Base-by-base conservation (phyloP, 2,888 invertebrate genomes). In the Pandemis cinnamomeana region DNA sequence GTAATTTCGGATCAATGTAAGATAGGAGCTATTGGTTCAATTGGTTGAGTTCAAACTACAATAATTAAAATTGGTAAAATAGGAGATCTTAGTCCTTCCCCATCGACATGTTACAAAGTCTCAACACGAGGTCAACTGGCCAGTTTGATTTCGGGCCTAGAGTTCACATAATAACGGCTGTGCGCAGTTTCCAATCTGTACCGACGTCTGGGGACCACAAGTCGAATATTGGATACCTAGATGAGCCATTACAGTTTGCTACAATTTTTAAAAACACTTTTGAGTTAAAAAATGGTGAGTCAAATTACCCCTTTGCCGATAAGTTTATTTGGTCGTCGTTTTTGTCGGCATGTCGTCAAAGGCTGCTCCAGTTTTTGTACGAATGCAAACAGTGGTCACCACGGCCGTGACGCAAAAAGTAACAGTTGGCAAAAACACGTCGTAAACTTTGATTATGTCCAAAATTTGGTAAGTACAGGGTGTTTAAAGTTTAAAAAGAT, bases 331-430 rank as follows among this genome's bases (percentile, higher is more conserved):
- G 77, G 71, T 77, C 71, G 74, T 77, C 77, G 5, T 11, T 46
- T 46, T 76, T 75, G 81, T 78, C 80, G 78, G 78, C 58, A 68
- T 61, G 76, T 82, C 84, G 83, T 80, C 66, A 72, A 67, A 68
- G 67, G 62, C 84, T 88, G 89, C 89, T 89, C 90, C 77, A 88
- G 86, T 91, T 90, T 90, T 90, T 90, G 82, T 79, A 74, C 67
- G 84, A 84, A 86, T 87, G 87, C 85, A 89, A 89, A 89, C 81
- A 87, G 79, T 82, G 80, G 80, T 79, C 79, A 78, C 78, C 75
- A 79, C 80, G 75, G 78, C 71, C 78, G 81, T 11, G 80, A 44
- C 8, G 87, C 85, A 87, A 85, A 85, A 82, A 82, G 83, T 80
- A 83, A 85, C 80, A 85, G 83, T 86, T 88, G 77, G 86, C 88